Percentiles rank a stretch among this genome's conserved stretches.
These are phyloP conservation scores for Didymodactylos carnosus DNA, from an alignment of 2,888 invertebrate genomes.

Conservation along the genomic window DNA sequence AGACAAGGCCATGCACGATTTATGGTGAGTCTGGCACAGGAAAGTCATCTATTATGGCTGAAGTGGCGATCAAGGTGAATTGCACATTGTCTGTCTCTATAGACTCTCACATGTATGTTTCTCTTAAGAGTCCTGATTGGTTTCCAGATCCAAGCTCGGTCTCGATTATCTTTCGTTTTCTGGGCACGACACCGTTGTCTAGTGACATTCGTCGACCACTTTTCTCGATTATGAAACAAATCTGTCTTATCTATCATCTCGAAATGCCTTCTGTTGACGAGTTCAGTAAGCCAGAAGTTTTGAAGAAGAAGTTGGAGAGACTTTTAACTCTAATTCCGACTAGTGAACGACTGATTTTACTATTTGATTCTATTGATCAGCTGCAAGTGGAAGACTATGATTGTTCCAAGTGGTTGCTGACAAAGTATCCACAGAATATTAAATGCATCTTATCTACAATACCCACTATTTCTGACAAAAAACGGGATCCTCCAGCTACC, in stretches of 20 bases:
- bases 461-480: background rate
- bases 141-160: background rate
- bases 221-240: background rate
- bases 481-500: too few species aligned
- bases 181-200: background rate
- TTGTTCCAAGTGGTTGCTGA: background rate
- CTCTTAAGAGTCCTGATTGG: background rate
- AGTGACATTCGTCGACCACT: background rate
- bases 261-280: background rate
- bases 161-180: background rate
- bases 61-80: background rate
- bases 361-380: background rate
- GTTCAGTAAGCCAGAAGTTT: background rate
- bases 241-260: background rate
- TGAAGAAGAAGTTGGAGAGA: background rate
- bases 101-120: rapidly evolving
- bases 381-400: background rate
- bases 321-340: background rate
- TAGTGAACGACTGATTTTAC: background rate
- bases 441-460: background rate
- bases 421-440: background rate
- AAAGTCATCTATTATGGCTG: background rate
- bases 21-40: background rate
- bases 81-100: too few species aligned
- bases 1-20: background rate